Base-by-base conservation (phyloP, 1,140 invertebrate species). In the Brachionus asplanchnoidis region DNA sequence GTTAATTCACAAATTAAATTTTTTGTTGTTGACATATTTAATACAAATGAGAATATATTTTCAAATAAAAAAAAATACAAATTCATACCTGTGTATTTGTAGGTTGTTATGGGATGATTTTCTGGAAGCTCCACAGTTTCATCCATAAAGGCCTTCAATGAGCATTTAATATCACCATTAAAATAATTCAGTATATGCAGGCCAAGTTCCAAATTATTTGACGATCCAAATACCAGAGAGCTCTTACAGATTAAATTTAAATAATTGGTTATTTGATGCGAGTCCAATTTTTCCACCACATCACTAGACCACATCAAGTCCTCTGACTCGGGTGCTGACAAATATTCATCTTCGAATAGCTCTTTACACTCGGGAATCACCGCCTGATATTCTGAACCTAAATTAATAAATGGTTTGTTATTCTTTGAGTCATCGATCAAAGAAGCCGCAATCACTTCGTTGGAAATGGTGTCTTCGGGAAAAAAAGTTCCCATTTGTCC, bases 341-440 rank as follows among this genome's bases (percentile, higher is more conserved):
- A 20, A 65, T 82, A 40, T 28, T 82, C 53, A 65, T 44, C 2
- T 12, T 82, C 65, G 2, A 44, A n/a, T 65, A 17, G 0, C 12
- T 11, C 17, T 66, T n/a, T 82, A 84, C 87, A 90, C 40, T 84
- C 79, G 53, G 94, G 94, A 87, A 97, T 92, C 70, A 92, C 92
- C 0, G 95, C 95, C 90, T 99, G 97, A 89, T 94, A 96, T 46
- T 94, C 92, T 7, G 92, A 90, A 0, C 97, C 97, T 60, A 98
- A 92, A 88, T 99, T 99, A 23, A 98, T 95, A 88, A 95, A 93
- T 3, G 89, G 89, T 86, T 86, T 86, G 60, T 88, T 87, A 85
- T 90, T 88, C 82, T 88, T 89, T 42, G 89, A 88, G 28, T 50
- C 44, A 44, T 84, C 70, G n/a, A 85, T 85, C 7, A 85, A 32